Base-by-base conservation (phyloP, 2,113 vertebrate species). In the Macquaria australasica region DNA sequence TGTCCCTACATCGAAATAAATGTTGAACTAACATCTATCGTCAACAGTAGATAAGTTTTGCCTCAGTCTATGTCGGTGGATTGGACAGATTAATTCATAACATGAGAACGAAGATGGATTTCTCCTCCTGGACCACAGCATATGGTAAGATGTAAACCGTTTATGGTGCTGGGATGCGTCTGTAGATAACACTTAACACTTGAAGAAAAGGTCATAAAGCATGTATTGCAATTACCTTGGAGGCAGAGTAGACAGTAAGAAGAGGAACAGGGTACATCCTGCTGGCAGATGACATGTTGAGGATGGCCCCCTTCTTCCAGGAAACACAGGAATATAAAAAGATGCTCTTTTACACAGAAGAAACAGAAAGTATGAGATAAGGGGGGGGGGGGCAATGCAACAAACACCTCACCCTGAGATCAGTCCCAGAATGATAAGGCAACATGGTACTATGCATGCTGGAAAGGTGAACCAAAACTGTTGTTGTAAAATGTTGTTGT, bases 261-360 rank as follows among this genome's bases (percentile, higher is more conserved):
- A 99, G 91, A 12, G 98, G 98, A 58, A 95, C 56, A 0, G 97
- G 97, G 66, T 78, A 69, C 94, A 96, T 89, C 79, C 95, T 97
- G 79, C 94, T 89, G 84, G 94, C 95, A 0, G 98, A 99, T 3
- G 98, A 95, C 12, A 99, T 95, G 91, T 99, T 99, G 87, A 99
- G 90, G 88, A 99, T 96, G 15, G 93, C 91, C 4, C 98, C 98
- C 93, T 96, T 98, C 41, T 94, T 96, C 92, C 96, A 96, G 85
- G 45, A 93, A 93, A 82, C 39, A 74, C 39, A 74, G 21, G 20
- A 55, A 79, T 8, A 71, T 1, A 72, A 67, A 5, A 4, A 75
- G 48, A 60, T 20, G 37, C 4, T 82, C 4, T 31, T 81, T 72
- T 69, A 79, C 11, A 51, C 31, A 45, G 18, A 25, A 76, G 7